A percentile compares a stretch with the other conserved stretches of the same genome.
phyloP scores from a whole-genome alignment of 2,797 vertebrate species.

The Gymnocypris eckloni region DNA sequence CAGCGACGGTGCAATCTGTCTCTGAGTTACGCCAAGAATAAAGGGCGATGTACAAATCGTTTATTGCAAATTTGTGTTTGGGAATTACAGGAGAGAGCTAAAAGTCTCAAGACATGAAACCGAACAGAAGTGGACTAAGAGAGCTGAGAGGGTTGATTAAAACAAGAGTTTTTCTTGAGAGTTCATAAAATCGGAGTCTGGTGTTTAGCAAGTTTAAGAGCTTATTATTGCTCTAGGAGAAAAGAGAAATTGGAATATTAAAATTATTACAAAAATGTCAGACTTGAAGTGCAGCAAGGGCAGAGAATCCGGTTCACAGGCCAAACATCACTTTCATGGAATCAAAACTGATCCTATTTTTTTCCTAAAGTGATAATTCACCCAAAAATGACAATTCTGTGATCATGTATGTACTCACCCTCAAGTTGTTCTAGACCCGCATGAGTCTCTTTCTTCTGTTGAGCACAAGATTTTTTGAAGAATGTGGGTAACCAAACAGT shows the following conservation, averaged over 20 bases:
- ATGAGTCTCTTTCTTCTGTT: neutral
- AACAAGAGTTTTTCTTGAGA: slow-evolving; percentile 57
- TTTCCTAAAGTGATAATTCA: neutral
- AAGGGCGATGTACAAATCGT: slow-evolving; percentile 42
- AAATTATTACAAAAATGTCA: slow-evolving; percentile 3
- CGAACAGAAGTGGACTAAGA: slow-evolving; percentile 12
- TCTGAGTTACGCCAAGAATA: slow-evolving; percentile 41
- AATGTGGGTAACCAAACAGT: neutral
- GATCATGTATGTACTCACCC: neutral
- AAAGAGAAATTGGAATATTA: slow-evolving; percentile 10
- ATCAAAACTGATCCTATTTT: slow-evolving; percentile 4
- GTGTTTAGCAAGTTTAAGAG: slow-evolving; percentile 21
- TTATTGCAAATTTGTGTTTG: slow-evolving; percentile 37
- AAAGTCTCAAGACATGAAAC: neutral
- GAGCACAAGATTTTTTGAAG: neutral
- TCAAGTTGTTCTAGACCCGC: neutral
- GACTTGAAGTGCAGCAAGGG: neutral
- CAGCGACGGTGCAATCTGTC: slow-evolving; percentile 80
- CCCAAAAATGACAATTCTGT: neutral
- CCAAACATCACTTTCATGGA: neutral
- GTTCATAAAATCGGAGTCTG: slow-evolving; percentile 40
- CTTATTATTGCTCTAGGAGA: slow-evolving; percentile 35
- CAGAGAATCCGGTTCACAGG: neutral
- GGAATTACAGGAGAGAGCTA: slow-evolving; percentile 29
- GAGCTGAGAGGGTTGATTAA: slow-evolving; percentile 39